Percentiles rank a stretch among this genome's conserved stretches.
Evolutionary conservation across 2,797 vertebrate genomes (phyloP).

Genomic region (Microctenopoma lineatum): DNA sequence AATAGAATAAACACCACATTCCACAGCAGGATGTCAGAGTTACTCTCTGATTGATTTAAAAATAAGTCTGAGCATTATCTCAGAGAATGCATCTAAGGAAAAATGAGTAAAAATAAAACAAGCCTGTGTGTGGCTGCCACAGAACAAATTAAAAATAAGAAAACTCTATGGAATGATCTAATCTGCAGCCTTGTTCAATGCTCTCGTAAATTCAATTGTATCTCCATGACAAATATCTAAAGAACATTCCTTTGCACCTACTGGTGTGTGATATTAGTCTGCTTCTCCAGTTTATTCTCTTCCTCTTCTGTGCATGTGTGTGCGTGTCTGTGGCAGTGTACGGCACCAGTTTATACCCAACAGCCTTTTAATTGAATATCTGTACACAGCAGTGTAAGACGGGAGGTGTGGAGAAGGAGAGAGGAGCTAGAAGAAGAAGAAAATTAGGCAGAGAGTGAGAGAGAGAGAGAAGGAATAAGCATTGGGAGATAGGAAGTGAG

Average conservation of each 20-base stretch:
- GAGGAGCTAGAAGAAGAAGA: constrained; percentile 18
- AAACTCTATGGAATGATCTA: constrained; percentile 7
- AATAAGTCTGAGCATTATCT: constrained; percentile 17
- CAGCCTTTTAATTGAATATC: constrained; percentile 72
- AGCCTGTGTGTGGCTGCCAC: constrained; percentile 3
- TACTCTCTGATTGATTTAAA: constrained; percentile 21
- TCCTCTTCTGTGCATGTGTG: constrained; percentile 3
- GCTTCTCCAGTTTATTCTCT: constrained; percentile 14
- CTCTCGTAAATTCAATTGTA: constrained; percentile 26
- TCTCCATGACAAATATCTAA: constrained; percentile 32
- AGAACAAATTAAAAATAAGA: constrained; percentile 21
- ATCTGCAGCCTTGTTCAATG: constrained; percentile 14
- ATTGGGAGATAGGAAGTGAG: too few species aligned
- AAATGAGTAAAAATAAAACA: constrained; percentile 2
- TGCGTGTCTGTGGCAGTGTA: constrained; percentile 6
- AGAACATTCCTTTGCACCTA: constrained; percentile 34
- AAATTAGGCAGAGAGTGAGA: constrained; percentile 1
- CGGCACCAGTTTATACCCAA: constrained; percentile 31
- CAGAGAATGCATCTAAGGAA: constrained; percentile 5
- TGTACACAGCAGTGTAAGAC: constrained; percentile 50
- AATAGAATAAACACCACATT: constrained; percentile 5
- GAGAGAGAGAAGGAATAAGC: neutral
- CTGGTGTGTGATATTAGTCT: constrained; percentile 54
- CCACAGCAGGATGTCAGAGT: neutral
- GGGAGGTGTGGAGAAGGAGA: neutral